These are phyloP conservation scores for Lasioglossum pauxillum DNA, from an alignment of 2,888 invertebrate genomes.

Conservation along the genomic window DNA sequence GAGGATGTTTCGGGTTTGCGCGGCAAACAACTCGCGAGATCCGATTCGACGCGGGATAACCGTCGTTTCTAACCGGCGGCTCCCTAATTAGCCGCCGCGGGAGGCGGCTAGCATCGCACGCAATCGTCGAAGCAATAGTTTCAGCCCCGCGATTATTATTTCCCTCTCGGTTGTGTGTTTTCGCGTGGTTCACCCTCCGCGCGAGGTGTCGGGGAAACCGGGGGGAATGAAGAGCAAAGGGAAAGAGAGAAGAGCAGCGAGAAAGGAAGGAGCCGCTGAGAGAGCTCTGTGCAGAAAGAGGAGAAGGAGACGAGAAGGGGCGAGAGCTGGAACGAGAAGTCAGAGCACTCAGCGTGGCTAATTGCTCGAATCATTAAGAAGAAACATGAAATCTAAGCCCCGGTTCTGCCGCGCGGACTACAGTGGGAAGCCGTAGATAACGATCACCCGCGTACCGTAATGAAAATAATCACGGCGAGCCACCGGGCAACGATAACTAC, in stretches of 20 bases:
- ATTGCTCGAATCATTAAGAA: constrained; percentile 85
- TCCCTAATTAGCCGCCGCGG: constrained; percentile 45
- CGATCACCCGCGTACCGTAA: constrained; percentile 80
- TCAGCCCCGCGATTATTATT: constrained; percentile 25
- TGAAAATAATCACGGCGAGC: constrained; percentile 83
- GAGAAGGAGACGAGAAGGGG: constrained; percentile 66
- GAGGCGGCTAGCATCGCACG: constrained; percentile 41
- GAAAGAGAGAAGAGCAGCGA: background rate
- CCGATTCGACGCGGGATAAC: constrained; percentile 4
- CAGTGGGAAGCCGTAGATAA: constrained; percentile 82
- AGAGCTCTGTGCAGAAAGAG: constrained; percentile 37
- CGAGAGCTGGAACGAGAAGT: constrained; percentile 79
- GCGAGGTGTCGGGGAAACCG: constrained; percentile 27
- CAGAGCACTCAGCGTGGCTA: constrained; percentile 84
- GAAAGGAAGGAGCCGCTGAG: background rate
- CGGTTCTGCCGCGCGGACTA: constrained; percentile 69
- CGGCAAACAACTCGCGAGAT: background rate
- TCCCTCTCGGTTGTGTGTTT: constrained; percentile 17
- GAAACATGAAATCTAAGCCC: constrained; percentile 83
- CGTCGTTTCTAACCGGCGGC: constrained; percentile 12
- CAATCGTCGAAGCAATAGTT: constrained; percentile 54
- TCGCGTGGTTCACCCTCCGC: constrained; percentile 26
- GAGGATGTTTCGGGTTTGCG: constrained; percentile 9
- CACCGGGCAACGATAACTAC: constrained; percentile 66
- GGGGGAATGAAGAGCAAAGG: constrained; percentile 1